Percentiles rank a stretch among this genome's conserved stretches.
Conservation (phyloP, 1,140 invertebrate species). For the Aleiodes sp. region DNA sequence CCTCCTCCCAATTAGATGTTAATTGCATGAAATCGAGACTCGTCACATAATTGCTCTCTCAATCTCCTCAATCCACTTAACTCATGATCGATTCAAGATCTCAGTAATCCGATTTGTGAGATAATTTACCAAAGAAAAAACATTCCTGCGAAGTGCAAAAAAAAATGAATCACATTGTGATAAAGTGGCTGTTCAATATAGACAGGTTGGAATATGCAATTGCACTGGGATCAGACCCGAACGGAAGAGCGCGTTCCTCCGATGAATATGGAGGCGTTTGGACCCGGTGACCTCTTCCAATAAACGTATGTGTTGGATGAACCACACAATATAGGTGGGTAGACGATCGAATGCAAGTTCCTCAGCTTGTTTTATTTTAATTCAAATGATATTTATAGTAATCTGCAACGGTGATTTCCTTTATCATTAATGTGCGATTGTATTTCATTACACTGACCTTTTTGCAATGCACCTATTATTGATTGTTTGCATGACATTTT, state of each 20-base stretch:
- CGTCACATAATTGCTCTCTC: no score
- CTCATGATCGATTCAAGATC: no score
- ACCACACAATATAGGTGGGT: not conserved
- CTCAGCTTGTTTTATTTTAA: not conserved
- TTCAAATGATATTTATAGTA: constrained; percentile 11
- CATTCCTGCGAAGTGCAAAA: not conserved
- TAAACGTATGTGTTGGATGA: not conserved
- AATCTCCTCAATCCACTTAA: no score
- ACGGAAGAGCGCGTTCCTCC: constrained; percentile 21
- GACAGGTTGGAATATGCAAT: not conserved
- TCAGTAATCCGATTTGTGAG: not conserved
- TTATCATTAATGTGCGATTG: constrained; percentile 12
- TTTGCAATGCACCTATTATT: not conserved
- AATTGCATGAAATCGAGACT: not conserved
- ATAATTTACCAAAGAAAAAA: not conserved
- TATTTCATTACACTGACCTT: not conserved
- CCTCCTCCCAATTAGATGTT: no score
- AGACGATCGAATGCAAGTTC: not conserved
- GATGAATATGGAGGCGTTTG: constrained; percentile 29
- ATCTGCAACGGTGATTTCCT: constrained; percentile 2
- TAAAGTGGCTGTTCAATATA: not conserved
- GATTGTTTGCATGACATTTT: not conserved
- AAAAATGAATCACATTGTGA: not conserved
- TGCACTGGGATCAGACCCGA: not conserved
- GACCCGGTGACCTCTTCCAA: constrained; percentile 10